A percentile compares a stretch with the other conserved stretches of the same genome.
Conservation (phyloP, 2,113 vertebrate genomes). For the Columba janthina region DNA sequence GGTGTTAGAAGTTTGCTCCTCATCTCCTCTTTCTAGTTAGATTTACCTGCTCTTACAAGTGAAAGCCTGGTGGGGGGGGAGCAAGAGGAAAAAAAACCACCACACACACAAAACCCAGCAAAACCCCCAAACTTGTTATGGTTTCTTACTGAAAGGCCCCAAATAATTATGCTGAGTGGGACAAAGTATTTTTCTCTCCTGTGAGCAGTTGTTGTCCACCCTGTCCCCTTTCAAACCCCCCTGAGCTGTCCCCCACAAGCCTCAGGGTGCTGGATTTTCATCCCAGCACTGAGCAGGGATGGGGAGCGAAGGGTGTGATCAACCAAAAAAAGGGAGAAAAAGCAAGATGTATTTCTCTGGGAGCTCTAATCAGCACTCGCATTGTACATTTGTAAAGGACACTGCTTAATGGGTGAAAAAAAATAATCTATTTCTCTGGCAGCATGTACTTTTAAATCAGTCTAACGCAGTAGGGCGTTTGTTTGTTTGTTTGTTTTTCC, state of each 20-base stretch:
- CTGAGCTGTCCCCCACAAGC: neutral
- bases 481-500: neutral
- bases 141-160: neutral
- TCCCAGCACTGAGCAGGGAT: neutral
- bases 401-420: constrained; percentile 63
- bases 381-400: constrained; percentile 63
- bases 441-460: constrained; percentile 73
- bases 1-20: neutral
- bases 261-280: neutral
- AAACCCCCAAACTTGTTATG: neutral
- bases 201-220: neutral
- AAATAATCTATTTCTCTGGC: constrained; percentile 64
- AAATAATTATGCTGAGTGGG: neutral
- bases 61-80: neutral
- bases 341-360: neutral
- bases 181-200: neutral
- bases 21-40: neutral
- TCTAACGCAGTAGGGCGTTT: constrained; percentile 32
- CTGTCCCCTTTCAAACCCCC: fast-evolving
- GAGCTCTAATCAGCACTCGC: constrained; percentile 34
- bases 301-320: neutral
- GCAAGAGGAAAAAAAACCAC: neutral
- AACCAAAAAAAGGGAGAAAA: neutral
- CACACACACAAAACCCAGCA: no score
- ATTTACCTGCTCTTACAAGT: neutral